phyloP scores from a whole-genome alignment of 2,888 invertebrate species.

The Podotricha telesiphe region DNA sequence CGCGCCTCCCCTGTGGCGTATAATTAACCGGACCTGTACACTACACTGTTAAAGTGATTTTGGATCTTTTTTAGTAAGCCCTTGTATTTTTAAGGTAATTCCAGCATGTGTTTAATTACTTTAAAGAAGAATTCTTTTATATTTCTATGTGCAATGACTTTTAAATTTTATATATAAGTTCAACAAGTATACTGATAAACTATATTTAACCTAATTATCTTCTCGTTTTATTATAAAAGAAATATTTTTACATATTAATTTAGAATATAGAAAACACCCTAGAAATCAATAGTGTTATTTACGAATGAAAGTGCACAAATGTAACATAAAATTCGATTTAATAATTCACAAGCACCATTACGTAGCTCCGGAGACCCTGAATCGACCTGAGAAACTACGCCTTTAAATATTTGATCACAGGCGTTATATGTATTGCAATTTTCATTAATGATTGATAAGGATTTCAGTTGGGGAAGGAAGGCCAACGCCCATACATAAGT shows the following conservation, averaged over 20 bases:
- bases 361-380: constrained; percentile 53
- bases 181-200: background rate
- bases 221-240: background rate
- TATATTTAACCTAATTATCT: background rate
- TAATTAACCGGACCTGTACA: constrained; percentile 66
- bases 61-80: constrained; percentile 24
- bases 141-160: background rate
- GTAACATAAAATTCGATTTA: constrained; percentile 77
- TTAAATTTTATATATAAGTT: background rate
- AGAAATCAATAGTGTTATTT: constrained; percentile 73
- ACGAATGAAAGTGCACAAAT: constrained; percentile 63
- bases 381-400: constrained; percentile 61
- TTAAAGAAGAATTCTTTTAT: background rate
- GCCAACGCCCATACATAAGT: constrained; percentile 66
- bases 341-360: constrained; percentile 78
- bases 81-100: background rate
- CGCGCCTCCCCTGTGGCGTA: constrained; percentile 57
- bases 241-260: too few species aligned
- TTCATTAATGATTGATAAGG: constrained; percentile 78
- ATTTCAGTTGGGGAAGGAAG: constrained; percentile 62
- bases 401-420: constrained; percentile 75
- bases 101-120: background rate
- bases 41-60: constrained; percentile 41
- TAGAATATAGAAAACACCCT: constrained; percentile 26
- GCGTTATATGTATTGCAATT: constrained; percentile 83